A percentile compares a stretch with the other conserved stretches of the same genome.
Evolutionary conservation across 2,888 invertebrate species (phyloP).

Genomic region (Lycaena phlaeas): DNA sequence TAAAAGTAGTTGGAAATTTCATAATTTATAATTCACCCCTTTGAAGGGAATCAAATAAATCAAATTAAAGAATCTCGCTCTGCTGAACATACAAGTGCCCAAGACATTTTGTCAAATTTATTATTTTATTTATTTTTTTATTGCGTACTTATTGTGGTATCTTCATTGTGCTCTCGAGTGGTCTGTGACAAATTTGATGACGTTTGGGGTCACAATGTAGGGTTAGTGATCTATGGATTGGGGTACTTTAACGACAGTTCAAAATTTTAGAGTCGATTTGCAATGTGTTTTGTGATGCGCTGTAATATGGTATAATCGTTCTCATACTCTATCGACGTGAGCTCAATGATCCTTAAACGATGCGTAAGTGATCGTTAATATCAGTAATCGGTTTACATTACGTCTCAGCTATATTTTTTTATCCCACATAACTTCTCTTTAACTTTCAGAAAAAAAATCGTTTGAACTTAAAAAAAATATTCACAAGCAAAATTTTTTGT

Average conservation of each 20-base stretch:
- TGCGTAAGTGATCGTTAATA: conserved; percentile 2
- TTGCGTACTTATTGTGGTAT: conserved; percentile 54
- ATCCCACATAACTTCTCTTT: too few species aligned
- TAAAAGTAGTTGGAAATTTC: neutral
- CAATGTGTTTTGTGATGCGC: conserved; percentile 41
- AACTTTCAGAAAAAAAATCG: too few species aligned
- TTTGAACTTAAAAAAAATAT: too few species aligned
- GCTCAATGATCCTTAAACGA: conserved; percentile 39
- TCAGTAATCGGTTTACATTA: neutral
- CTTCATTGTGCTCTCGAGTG: conserved; percentile 61
- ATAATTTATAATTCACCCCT: conserved; percentile 43
- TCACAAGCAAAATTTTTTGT: too few species aligned
- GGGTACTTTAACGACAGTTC: conserved; percentile 57
- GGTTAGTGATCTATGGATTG: conserved; percentile 56
- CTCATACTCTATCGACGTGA: conserved; percentile 30
- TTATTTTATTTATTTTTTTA: conserved; percentile 71
- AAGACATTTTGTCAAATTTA: conserved; percentile 74
- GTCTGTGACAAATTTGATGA: conserved; percentile 73
- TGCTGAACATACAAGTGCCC: conserved; percentile 57
- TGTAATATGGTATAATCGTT: conserved; percentile 44
- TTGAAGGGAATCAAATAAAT: conserved; percentile 62
- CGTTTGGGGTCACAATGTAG: conserved; percentile 59
- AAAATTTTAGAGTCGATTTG: conserved; percentile 62
- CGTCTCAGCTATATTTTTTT: neutral
- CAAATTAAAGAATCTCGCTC: conserved; percentile 68